These are phyloP conservation scores for Panagrolaimus sp. DNA, from an alignment of 1,140 invertebrate genomes.

Conservation along the genomic window DNA sequence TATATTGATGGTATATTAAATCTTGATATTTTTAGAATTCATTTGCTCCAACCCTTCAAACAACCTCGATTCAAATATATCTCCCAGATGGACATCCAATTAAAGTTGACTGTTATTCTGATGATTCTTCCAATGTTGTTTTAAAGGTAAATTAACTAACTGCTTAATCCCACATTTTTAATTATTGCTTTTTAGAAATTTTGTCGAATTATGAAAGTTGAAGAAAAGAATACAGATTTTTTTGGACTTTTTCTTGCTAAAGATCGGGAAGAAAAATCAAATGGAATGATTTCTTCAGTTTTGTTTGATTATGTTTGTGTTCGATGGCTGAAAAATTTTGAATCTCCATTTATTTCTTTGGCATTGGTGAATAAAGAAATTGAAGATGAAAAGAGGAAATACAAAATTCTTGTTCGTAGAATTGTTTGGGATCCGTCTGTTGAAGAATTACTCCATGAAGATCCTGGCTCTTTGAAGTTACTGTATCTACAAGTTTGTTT, in stretches of 20 bases:
- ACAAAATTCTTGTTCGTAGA: constrained; percentile 37
- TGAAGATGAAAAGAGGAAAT: constrained; percentile 21
- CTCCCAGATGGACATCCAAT: constrained; percentile 39
- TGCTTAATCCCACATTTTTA: too few relatives aligned
- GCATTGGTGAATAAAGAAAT: constrained; percentile 29
- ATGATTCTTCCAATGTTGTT: constrained; percentile 42
- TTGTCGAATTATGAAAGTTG: constrained; percentile 28
- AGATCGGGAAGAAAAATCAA: not conserved
- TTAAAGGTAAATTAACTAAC: constrained; percentile 38
- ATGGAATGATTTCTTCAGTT: not conserved
- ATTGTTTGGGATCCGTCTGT: constrained; percentile 48
- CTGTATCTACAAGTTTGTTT: constrained; percentile 39
- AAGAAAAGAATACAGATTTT: constrained; percentile 25
- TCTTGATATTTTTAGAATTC: not conserved
- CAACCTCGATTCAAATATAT: constrained; percentile 31
- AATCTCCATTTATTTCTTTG: constrained; percentile 43
- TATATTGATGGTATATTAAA: not conserved
- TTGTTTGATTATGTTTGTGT: constrained; percentile 26
- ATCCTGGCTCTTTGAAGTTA: constrained; percentile 32
- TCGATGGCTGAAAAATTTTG: constrained; percentile 50
- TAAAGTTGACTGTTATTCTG: constrained; percentile 37
- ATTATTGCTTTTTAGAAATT: constrained; percentile 28
- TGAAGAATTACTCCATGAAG: constrained; percentile 46
- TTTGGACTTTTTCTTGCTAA: constrained; percentile 36
- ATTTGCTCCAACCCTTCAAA: constrained; percentile 2